Base-by-base conservation (phyloP, 2,888 invertebrate species). In the Julus scandinavius region DNA sequence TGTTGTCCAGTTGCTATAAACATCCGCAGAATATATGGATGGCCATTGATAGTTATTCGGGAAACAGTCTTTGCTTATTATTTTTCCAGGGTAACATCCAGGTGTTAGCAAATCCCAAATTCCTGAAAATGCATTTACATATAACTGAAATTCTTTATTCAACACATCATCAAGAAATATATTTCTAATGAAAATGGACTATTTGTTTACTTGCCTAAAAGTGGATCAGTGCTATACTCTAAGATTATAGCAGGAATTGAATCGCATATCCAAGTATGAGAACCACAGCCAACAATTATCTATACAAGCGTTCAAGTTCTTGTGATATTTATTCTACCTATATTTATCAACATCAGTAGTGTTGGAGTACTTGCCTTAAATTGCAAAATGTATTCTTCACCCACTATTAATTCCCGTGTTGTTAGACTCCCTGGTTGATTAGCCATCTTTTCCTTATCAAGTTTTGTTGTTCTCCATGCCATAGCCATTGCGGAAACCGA, bases 341-440 rank as follows among this genome's bases (percentile, higher is more conserved):
- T 29, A 29, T 29, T 29, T 29, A 29, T 29, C 29, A 29, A 29
- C 29, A 29, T 29, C 29, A 29, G 29, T 29, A 29, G 29, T 29
- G 29, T 29, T 29, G 29, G 29, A 29, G 29, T n/a, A 87, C 88
- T 89, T 89, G 92, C 93, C 91, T 92, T 92, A 89, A 93, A 93
- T 90, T 93, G 93, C 83, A 93, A 90, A 90, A 93, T 92, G 90
- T 92, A 92, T 38, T 91, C 91, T 63, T 91, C 90, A 85, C 92
- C 92, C 0, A 93, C 91, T 88, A 93, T 92, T 63, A 92, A 90
- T 90, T 92, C 92, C 88, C 91, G 91, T 0, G 92, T 92, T 9
- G 92, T 92, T 58, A 92, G 91, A 83, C 91, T 91, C 58, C 92
- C 91, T 9, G 88, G 29, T 29, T 29, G 90, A 41, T n/a, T n/a